Base-by-base conservation (phyloP, 2,797 vertebrate species). In the Sebastes melanostomus region DNA sequence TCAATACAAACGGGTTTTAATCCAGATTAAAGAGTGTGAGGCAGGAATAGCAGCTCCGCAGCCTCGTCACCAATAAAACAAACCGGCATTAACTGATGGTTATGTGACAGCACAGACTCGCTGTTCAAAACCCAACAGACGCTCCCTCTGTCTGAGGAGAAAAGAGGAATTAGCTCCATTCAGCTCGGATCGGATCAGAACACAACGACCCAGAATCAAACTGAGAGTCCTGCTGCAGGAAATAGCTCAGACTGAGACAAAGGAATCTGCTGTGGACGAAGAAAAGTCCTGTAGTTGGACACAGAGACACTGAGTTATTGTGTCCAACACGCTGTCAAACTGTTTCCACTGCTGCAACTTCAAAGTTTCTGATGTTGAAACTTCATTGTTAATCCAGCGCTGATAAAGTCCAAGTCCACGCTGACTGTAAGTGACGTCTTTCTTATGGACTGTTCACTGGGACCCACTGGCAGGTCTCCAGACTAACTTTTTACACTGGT, bases 131-230 rank as follows among this genome's bases (percentile, higher is more conserved):
- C 38, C 38, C 38, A 20, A 50, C 14, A 50, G 42, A 50, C 42
- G 38, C 38, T 56, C 4, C 16, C 75, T 56, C 72, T n/a, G 55
- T 54, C 46, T 42, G 59, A 61, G 58, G 32, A 86, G 3, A 88
- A 88, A 84, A 70, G 74, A 77, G 72, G 83, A 86, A 81, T 86
- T 81, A 85, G 25, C 61, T 76, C 60, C 66, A 56, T 85, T 86
- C 84, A 84, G 55, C 32, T 32, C 4, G 5, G 80, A 79, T 77
- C 25, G 22, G 67, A 79, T 73, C 77, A 25, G 75, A 81, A 86
- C 84, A 79, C 62, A 66, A 18, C 5, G 4, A 66, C 67, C 46
- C 66, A 66, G 74, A 74, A 59, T 54, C 71, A 69, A 0, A 60
- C 18, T 3, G 38, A 66, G 60, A 72, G 46, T 38, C 58, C 32